Base-by-base conservation (phyloP, 2,888 invertebrate species). In the Flabesymbios commensalis region DNA sequence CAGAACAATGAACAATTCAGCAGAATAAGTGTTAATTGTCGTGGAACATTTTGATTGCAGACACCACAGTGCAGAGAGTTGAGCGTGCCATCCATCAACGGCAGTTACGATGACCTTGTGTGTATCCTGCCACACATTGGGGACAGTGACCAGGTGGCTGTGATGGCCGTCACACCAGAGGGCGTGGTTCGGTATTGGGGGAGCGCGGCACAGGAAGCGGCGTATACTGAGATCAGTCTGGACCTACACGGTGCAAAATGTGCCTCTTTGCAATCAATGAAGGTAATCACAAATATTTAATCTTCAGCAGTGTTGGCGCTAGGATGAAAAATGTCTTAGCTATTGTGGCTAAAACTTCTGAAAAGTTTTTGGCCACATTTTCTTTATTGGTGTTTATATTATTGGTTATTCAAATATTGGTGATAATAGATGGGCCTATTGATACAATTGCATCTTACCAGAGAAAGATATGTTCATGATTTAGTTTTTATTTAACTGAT, bases 141-240 rank as follows among this genome's bases (percentile, higher is more conserved):
- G 17, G 77, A 78, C 31, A 61, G 59, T 28, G 75, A 75, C 52
- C 70, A 24, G 19, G 33, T 75, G n/a, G 74, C 77, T 10, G 80
- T 80, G 67, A 67, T 96, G 72, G 94, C 94, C 19, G 93, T 94
- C 1, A 94, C 95, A 0, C 94, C 95, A 0, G 95, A 95, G 78
- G 96, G 95, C 36, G 88, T 90, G 53, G 90, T 94, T 0, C 88
- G 95, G n/a, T 95, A 90, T 83, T 97, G 96, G 96, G 88, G 92
- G 0, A 92, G 90, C 3, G 88, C 95, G 39, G 90, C 91, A 0
- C 92, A 94, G 72, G 94, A 94, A 78, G 90, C 90, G 0, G 89
- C 90, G 1, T 93, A 90, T 14, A 87, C 90, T 17, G 95, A 96
- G 79, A 88, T 90, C 45, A 89, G 88, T 59, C 90, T 91, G 1